Evolutionary conservation across 2,888 invertebrate genomes (phyloP), one percentile per base, ranked within the genome.

Genomic region (Dermolepida albohirtum): DNA sequence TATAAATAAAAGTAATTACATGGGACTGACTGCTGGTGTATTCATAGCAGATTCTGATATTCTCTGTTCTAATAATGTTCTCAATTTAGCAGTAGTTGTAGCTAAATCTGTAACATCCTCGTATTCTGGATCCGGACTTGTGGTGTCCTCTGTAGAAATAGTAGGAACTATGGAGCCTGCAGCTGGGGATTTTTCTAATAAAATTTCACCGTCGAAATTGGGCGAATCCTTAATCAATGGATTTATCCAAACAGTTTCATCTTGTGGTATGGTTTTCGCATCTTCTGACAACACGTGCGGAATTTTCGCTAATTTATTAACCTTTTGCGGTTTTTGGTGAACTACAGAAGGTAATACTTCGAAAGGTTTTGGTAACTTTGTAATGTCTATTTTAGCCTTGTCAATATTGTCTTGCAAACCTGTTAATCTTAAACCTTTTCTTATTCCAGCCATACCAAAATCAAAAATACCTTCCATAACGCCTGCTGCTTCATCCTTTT

Each of bases 81-180:
- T 82, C 55, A 91, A 82, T 79, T 90, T 89, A 51, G 91, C 91
- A 76, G 91, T 91, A 75, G 90, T 90, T 68, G 90, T 88, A 66
- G 90, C 90, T 57, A 92, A 87, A 81, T 91, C 91, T 0, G 90
- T 90, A 0, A 89, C 86, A 76, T 91, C 92, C 78, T 92, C 91
- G 78, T 91, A 91, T 77, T 90, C 89, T 0, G 89, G 90, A 73
- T 87, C 88, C 0, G 84, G 82, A 74, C 82, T 83, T 12, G 66
- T 66, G 5, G 68, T 50, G 1, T 71, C 63, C 5, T 76, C 74
- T 59, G 74, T 73, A 7, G 68, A 66, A 55, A 72, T 74, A 59
- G 68, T 73, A 11, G 75, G 74, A 54, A 76, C 71, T 11, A 41
- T 16, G 6, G 51, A 27, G 7, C 7, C 12, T 11, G 11, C n/a